A percentile compares a stretch with the other conserved stretches of the same genome.
phyloP scores from a whole-genome alignment of 2,888 invertebrate species.

The Rhodophaea formosa region DNA sequence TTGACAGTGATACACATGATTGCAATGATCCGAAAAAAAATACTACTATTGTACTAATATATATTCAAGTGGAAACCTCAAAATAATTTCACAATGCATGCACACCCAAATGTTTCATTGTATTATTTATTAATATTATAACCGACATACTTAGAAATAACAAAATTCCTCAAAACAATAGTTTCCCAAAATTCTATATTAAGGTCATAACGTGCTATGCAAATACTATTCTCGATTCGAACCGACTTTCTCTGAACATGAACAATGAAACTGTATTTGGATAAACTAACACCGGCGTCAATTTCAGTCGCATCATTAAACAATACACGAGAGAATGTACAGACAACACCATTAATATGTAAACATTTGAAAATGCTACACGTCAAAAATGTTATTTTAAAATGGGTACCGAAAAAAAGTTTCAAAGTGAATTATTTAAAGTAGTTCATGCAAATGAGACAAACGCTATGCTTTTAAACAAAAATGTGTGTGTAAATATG shows the following conservation, averaged over 20 bases:
- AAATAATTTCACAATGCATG: too few species aligned
- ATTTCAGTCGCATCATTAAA: slow-evolving; percentile 13
- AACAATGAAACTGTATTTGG: slow-evolving; percentile 22
- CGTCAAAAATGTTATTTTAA: slow-evolving; percentile 9
- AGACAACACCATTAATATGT: slow-evolving; percentile 13
- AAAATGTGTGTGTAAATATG: slow-evolving; percentile 37
- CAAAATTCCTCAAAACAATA: background rate
- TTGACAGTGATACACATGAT: too few species aligned
- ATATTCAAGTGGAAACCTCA: too few species aligned
- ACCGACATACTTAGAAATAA: background rate
- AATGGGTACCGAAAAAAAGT: slow-evolving; percentile 1
- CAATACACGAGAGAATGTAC: slow-evolving; percentile 12
- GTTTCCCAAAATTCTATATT: background rate
- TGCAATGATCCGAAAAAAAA: background rate
- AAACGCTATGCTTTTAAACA: slow-evolving; percentile 28
- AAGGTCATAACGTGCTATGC: slow-evolving; percentile 13
- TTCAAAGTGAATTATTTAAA: background rate
- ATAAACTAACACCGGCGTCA: slow-evolving; percentile 14
- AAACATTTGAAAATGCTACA: slow-evolving; percentile 19
- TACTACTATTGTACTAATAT: too few species aligned
- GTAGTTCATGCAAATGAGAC: slow-evolving; percentile 9
- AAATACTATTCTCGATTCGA: slow-evolving; percentile 22
- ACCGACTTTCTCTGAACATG: slow-evolving; percentile 27
- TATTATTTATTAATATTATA: too few species aligned
- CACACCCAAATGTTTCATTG: too few species aligned